Conservation (phyloP, 2,888 invertebrate species). For the Heteromurus nitidus region DNA sequence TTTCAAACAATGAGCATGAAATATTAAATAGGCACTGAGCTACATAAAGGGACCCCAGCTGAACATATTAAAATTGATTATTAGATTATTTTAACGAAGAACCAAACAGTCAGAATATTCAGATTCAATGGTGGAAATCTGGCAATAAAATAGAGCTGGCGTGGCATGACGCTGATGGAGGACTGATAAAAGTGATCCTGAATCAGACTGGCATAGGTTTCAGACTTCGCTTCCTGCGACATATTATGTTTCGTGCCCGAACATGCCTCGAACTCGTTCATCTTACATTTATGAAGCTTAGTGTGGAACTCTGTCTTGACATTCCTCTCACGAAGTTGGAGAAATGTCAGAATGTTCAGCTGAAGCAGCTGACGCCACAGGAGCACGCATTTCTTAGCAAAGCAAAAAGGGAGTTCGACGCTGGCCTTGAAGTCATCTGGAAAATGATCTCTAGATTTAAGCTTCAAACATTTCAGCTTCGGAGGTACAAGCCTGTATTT, state of each 20-base stretch:
- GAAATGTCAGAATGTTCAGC: conserved; percentile 28
- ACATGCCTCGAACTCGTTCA: conserved; percentile 9
- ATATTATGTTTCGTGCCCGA: conserved; percentile 50
- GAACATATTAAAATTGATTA: no score
- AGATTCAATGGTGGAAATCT: conserved; percentile 34
- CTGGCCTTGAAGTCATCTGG: conserved; percentile 33
- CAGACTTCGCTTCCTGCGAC: conserved; percentile 54
- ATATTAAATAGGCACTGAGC: no score
- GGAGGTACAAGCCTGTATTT: conserved; percentile 28
- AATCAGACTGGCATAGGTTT: conserved; percentile 53
- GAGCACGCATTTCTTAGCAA: conserved; percentile 35
- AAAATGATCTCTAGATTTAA: conserved; percentile 31
- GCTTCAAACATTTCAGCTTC: conserved; percentile 38
- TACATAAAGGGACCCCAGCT: no score
- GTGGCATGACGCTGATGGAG: conserved; percentile 51
- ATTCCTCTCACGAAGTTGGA: conserved; percentile 46
- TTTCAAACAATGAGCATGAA: no score
- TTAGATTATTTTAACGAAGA: conserved; percentile 35
- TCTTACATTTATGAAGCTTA: conserved; percentile 42
- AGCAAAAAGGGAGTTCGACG: conserved; percentile 58
- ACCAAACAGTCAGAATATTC: conserved; percentile 30
- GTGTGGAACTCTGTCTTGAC: conserved; percentile 20
- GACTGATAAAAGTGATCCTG: conserved; percentile 31
- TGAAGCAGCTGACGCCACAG: conserved; percentile 33
- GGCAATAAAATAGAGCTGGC: conserved; percentile 40